phyloP scores from a whole-genome alignment of 2,888 invertebrate species.

The Pristionchus japonicus region DNA sequence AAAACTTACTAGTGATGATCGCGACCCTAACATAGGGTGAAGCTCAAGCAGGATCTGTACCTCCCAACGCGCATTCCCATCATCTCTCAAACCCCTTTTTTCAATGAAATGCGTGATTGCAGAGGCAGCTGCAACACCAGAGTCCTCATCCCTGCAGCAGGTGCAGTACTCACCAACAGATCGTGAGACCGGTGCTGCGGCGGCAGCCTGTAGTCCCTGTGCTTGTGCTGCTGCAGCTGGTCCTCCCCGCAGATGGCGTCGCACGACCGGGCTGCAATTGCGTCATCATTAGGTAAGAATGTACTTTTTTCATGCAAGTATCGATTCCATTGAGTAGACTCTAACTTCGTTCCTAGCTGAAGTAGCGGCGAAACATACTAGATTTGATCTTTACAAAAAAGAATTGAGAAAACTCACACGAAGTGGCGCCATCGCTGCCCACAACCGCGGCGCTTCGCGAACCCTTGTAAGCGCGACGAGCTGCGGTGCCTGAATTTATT shows the following conservation, averaged over 20 bases:
- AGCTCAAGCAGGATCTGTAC: too few relatives aligned
- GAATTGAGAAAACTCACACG: neutral
- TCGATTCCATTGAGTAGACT: neutral
- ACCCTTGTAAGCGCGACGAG: conserved; percentile 36
- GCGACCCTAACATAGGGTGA: too few relatives aligned
- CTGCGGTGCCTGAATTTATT: conserved; percentile 36
- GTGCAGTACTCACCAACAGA: conserved; percentile 3
- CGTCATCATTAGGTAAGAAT: neutral
- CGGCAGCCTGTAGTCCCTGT: conserved; percentile 32
- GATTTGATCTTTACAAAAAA: neutral
- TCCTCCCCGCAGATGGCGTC: conserved; percentile 45
- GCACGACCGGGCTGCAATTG: conserved; percentile 39
- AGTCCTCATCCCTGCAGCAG: neutral
- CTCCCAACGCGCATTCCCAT: too few relatives aligned
- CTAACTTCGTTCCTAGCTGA: neutral
- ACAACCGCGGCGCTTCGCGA: conserved; percentile 24
- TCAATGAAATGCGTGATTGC: too few relatives aligned
- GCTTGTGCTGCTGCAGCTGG: neutral
- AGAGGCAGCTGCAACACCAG: too few relatives aligned
- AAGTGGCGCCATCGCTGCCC: neutral
- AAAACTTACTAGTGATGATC: too few relatives aligned
- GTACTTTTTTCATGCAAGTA: neutral
- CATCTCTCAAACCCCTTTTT: too few relatives aligned
- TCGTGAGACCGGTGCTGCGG: conserved; percentile 38
- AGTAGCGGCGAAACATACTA: neutral